phyloP scores from a whole-genome alignment of 2,888 invertebrate genomes.

The Stenodera caucasica region DNA sequence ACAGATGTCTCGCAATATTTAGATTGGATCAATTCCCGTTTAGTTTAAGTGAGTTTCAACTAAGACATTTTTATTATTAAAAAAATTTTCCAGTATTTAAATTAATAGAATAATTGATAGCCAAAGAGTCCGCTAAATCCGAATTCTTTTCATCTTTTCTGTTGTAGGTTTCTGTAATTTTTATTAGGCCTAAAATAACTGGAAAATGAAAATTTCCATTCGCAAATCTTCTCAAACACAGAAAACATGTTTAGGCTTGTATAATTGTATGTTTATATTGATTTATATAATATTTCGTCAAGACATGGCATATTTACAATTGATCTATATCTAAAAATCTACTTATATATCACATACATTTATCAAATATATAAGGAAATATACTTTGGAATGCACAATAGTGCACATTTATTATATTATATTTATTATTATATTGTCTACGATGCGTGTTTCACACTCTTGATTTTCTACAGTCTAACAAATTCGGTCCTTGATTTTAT shows the following conservation, averaged over 20 bases:
- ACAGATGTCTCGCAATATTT: constrained; percentile 22
- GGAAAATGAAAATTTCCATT: too few relatives aligned
- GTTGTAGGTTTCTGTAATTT: too few relatives aligned
- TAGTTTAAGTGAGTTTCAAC: background rate
- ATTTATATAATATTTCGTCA: constrained; percentile 20
- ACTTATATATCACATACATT: constrained; percentile 52
- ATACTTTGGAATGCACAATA: constrained; percentile 52
- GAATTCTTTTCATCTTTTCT: too few relatives aligned
- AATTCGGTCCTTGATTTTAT: constrained; percentile 36
- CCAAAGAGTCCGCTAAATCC: too few relatives aligned
- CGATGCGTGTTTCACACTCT: constrained; percentile 47
- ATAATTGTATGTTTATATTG: background rate
- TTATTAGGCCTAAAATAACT: too few relatives aligned
- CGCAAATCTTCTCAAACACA: too few relatives aligned
- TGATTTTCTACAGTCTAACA: constrained; percentile 27
- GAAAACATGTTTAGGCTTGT: background rate
- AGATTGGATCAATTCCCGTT: constrained; percentile 16
- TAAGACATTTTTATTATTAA: too few relatives aligned
- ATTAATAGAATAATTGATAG: too few relatives aligned
- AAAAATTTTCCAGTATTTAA: too few relatives aligned
- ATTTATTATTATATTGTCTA: constrained; percentile 49
- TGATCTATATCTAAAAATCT: constrained; percentile 39
- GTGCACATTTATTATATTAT: constrained; percentile 42
- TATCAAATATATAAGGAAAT: constrained; percentile 52
- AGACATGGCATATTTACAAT: constrained; percentile 48